Base-by-base conservation (phyloP, 2,113 vertebrate genomes). In the Apodemus speciosus region DNA sequence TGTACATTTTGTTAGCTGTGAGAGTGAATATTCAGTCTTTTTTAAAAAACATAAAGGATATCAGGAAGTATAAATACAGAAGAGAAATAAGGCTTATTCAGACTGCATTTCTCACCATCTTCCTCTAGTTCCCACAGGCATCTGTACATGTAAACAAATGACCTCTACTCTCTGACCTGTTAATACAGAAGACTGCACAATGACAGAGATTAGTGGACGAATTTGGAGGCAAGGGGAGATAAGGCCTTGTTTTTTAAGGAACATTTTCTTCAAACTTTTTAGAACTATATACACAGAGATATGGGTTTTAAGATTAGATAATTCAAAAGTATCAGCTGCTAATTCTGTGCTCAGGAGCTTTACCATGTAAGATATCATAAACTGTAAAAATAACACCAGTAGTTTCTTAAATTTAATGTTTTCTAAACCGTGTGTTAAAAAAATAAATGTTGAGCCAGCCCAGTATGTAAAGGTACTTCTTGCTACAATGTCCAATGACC, bases 311-410 rank as follows among this genome's bases (percentile, higher is more conserved):
- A 89, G 30, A 92, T 88, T n/a, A 96, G 27, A 93, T 89, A 88
- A 66, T 91, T 79, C 35, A 93, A 88, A 88, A 88, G 62, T 90
- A 83, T 83, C 93, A 85, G n/a, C 43, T 90, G 69, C 81, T 93
- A 85, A 73, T 85, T 80, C 58, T 92, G 4, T 94, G 46, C 85
- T 92, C 53, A 79, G 64, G 87, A 86, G 0, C 84, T 93, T 92
- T 38, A 80, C 58, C 84, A 32, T 86, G 60, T 75, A 9, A 83
- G 6, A 43, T 88, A 40, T 73, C 10, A 49, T 87, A 46, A 93
- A 51, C 84, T 80, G 32, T 92, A 91, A 89, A 84, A 53, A 71
- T 53, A 91, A 16, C 85, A 94, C 25, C 3, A 81, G 3, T 93
- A 72, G 66, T 89, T 89, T 53, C 85, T 91, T 30, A 32, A 51